Percentiles rank a stretch among this genome's conserved stretches.
These are phyloP conservation scores for Aphidius ervi DNA, from an alignment of 1,140 invertebrate genomes.

Conservation along the genomic window DNA sequence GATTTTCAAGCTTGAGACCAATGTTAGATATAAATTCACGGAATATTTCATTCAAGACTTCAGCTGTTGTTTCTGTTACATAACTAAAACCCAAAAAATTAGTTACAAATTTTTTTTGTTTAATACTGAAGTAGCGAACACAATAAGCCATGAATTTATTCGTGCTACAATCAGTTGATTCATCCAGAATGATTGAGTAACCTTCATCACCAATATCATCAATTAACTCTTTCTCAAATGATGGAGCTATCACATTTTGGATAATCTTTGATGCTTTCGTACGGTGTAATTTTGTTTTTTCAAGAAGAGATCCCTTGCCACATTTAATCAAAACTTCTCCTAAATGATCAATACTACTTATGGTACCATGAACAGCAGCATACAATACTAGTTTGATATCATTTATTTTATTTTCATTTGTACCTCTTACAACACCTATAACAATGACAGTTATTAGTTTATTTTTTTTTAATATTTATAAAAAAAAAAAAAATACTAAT, in stretches of 20 bases:
- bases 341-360: constrained; percentile 18
- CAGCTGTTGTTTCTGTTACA: constrained; percentile 18
- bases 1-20: constrained; percentile 29
- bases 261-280: constrained; percentile 43
- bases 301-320: constrained; percentile 19
- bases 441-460: too few relatives aligned
- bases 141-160: constrained; percentile 38
- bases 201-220: constrained; percentile 36
- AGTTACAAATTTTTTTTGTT: constrained; percentile 29
- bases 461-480: too few relatives aligned
- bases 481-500: too few relatives aligned
- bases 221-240: constrained; percentile 33
- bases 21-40: constrained; percentile 16
- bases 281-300: constrained; percentile 30
- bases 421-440: not conserved
- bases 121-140: constrained; percentile 41
- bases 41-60: constrained; percentile 13
- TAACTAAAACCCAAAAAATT: constrained; percentile 31
- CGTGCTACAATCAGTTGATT: constrained; percentile 43
- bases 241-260: constrained; percentile 40
- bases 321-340: constrained; percentile 9
- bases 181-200: constrained; percentile 43
- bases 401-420: constrained; percentile 11
- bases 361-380: constrained; percentile 24
- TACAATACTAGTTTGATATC: constrained; percentile 20